phyloP scores from a whole-genome alignment of 2,888 invertebrate genomes.

The Pegoplata infirma region DNA sequence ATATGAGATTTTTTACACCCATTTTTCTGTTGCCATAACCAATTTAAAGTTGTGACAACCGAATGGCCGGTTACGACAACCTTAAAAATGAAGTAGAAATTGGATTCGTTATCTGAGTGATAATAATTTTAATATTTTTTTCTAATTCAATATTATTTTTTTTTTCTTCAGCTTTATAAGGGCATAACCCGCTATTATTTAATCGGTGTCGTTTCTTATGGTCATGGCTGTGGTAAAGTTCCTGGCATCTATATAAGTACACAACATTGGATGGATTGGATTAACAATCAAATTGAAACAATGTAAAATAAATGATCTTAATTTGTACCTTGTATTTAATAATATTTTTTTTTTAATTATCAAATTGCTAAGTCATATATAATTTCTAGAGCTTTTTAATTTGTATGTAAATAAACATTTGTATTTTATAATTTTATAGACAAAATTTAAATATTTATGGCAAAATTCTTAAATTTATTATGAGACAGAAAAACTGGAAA shows the following conservation, averaged over 20 bases:
- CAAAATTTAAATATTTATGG: too few relatives aligned
- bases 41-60: too few relatives aligned
- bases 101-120: neutral
- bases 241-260: constrained; percentile 83
- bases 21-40: too few relatives aligned
- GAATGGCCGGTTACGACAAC: too few relatives aligned
- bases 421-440: constrained; percentile 5
- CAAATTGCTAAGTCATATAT: neutral
- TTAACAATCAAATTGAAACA: constrained; percentile 69
- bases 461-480: too few relatives aligned
- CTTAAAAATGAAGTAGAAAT: too few relatives aligned
- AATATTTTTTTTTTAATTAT: neutral
- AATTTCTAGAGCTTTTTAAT: neutral
- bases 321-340: neutral
- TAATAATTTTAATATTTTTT: neutral
- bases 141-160: neutral
- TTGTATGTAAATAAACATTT: constrained; percentile 4
- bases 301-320: constrained; percentile 21
- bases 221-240: constrained; percentile 81
- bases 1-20: too few relatives aligned
- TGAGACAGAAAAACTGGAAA: too few relatives aligned
- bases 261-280: constrained; percentile 81
- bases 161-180: constrained; percentile 61
- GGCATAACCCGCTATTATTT: constrained; percentile 71
- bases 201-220: constrained; percentile 84